phyloP scores from a whole-genome alignment of 2,113 vertebrate species.

The Scopus umbretta region DNA sequence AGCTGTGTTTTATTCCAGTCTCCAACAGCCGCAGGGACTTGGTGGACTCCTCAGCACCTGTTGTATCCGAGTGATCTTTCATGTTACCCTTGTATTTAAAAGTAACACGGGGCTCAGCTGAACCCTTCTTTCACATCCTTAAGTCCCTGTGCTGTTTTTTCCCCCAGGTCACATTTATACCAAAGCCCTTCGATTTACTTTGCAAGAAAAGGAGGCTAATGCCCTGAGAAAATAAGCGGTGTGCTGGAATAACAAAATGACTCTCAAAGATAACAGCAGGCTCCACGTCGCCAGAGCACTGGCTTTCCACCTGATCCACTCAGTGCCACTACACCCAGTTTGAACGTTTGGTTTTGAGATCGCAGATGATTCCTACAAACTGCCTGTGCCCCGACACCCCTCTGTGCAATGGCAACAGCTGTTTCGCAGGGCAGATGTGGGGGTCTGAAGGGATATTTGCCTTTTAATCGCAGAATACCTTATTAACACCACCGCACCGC shows the following conservation, averaged over 20 bases:
- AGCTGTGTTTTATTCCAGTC: neutral
- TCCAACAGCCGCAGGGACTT: neutral
- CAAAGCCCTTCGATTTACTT: neutral
- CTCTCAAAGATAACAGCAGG: neutral
- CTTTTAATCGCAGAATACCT: neutral
- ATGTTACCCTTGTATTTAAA: neutral
- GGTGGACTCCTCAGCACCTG: neutral
- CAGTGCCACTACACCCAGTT: neutral
- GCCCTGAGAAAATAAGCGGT: neutral
- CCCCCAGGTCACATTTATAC: neutral
- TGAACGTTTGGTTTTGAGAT: neutral
- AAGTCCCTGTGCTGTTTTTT: neutral
- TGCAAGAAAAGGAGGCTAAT: neutral
- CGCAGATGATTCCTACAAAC: neutral
- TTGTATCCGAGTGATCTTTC: neutral
- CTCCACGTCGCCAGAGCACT: fast-evolving
- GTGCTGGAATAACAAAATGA: neutral
- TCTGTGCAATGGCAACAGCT: neutral
- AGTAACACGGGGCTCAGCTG: neutral
- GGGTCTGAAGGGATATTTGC: neutral
- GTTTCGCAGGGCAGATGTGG: neutral
- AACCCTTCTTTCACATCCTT: neutral
- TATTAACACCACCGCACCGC: neutral
- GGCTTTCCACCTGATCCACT: neutral
- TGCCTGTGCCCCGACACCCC: neutral